Percentiles rank a stretch among this genome's conserved stretches.
Evolutionary conservation across 2,113 vertebrate species (phyloP).

Genomic region (Machaerirhynchus nigripectus): DNA sequence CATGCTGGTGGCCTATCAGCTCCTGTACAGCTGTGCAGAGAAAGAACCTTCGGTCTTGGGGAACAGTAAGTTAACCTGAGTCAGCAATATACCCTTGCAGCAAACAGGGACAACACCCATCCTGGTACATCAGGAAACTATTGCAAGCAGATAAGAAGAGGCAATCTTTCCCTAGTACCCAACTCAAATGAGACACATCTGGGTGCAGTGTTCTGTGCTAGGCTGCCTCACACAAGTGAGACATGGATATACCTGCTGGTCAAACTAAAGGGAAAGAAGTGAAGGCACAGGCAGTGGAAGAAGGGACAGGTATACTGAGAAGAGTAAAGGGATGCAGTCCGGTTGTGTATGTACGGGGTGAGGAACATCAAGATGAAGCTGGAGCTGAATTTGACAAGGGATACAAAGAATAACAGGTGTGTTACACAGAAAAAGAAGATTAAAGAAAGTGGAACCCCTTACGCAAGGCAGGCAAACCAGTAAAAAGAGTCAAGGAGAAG

Average conservation of each 20-base stretch:
- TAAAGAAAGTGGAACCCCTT: background rate
- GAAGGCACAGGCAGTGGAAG: background rate
- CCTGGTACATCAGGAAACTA: background rate
- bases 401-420: background rate
- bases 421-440: background rate
- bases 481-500: background rate
- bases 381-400: background rate
- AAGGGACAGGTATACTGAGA: background rate
- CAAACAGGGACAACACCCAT: background rate
- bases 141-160: background rate
- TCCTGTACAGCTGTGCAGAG: background rate
- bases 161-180: background rate
- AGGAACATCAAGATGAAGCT: background rate
- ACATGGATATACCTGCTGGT: background rate
- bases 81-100: background rate
- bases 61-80: background rate
- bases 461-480: background rate
- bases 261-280: background rate
- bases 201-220: too few relatives aligned
- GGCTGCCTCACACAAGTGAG: accelerated
- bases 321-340: accelerated
- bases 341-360: background rate
- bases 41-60: background rate
- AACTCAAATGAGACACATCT: background rate
- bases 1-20: accelerated